Percentiles rank a stretch among this genome's conserved stretches.
These are phyloP conservation scores for Todus mexicanus DNA, from an alignment of 2,797 vertebrate species.

Conservation along the genomic window DNA sequence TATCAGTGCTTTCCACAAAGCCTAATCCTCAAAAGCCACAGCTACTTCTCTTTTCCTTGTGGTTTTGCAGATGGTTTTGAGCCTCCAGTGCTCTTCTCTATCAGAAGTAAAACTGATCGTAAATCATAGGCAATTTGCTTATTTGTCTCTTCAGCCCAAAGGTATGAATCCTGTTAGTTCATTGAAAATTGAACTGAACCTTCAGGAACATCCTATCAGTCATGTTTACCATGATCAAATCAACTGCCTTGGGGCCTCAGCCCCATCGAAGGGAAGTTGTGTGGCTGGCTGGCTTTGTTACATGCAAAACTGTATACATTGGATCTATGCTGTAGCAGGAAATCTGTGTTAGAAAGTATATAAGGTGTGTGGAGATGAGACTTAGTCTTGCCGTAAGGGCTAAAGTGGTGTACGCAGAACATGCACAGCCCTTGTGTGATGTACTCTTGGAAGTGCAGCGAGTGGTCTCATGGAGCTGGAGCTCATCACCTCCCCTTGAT, in stretches of 20 bases:
- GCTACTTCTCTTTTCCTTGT: neutral
- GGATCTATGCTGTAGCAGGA: neutral
- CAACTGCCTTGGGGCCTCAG: neutral
- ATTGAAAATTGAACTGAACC: accelerated
- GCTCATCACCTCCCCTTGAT: neutral
- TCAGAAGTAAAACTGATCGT: neutral
- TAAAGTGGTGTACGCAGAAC: accelerated
- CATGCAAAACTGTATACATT: neutral
- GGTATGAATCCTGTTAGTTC: neutral
- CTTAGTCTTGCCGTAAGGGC: neutral
- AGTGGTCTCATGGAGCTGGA: neutral
- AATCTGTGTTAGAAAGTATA: neutral
- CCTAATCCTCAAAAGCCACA: neutral
- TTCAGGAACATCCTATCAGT: neutral
- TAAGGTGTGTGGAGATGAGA: neutral
- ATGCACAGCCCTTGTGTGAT: accelerated
- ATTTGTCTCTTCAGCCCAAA: neutral
- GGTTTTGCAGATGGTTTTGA: neutral
- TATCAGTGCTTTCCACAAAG: neutral
- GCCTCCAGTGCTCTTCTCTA: neutral
- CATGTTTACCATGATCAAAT: neutral
- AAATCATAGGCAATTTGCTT: neutral
- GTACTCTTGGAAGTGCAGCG: neutral
- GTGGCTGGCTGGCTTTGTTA: neutral
- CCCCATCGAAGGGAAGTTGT: neutral